Evolutionary conservation across 2,797 vertebrate species (phyloP).

Genomic region (Smutsia gigantea): DNA sequence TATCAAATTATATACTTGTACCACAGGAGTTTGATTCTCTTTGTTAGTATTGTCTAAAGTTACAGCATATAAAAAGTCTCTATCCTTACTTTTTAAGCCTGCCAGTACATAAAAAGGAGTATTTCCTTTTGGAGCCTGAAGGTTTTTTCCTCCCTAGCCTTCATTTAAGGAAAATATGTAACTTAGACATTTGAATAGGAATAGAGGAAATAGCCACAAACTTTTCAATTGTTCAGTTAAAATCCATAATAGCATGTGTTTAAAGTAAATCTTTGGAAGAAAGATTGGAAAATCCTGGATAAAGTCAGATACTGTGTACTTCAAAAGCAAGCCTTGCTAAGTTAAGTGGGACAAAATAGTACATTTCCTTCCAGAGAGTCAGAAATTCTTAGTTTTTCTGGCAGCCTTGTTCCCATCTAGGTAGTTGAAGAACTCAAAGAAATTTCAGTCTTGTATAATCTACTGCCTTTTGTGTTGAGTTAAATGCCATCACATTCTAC

Average conservation of each 20-base stretch:
- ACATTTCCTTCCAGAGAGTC: not conserved
- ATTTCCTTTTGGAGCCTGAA: constrained; percentile 68
- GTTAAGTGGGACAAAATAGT: not conserved
- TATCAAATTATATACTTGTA: constrained; percentile 57
- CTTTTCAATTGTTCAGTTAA: constrained; percentile 65
- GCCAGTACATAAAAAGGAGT: constrained; percentile 50
- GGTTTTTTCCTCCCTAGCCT: constrained; percentile 47
- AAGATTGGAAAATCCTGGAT: constrained; percentile 63
- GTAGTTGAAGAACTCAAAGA: not conserved
- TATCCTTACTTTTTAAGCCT: constrained; percentile 60
- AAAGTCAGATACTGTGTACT: not conserved
- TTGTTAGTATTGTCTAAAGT: constrained; percentile 67
- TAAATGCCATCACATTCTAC: constrained; percentile 12
- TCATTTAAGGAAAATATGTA: constrained; percentile 72
- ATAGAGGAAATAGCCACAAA: constrained; percentile 55
- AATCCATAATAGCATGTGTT: constrained; percentile 42
- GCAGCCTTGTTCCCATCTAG: not conserved
- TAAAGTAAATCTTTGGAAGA: constrained; percentile 61
- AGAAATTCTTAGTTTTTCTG: constrained; percentile 32
- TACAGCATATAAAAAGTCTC: constrained; percentile 40
- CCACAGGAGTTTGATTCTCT: constrained; percentile 54
- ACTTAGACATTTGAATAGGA: constrained; percentile 69
- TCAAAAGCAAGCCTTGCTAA: constrained; percentile 27
- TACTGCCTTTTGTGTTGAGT: constrained; percentile 19
- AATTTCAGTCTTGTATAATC: not conserved